Conservation (phyloP, 2,888 invertebrate genomes). For the Pteria penguin region DNA sequence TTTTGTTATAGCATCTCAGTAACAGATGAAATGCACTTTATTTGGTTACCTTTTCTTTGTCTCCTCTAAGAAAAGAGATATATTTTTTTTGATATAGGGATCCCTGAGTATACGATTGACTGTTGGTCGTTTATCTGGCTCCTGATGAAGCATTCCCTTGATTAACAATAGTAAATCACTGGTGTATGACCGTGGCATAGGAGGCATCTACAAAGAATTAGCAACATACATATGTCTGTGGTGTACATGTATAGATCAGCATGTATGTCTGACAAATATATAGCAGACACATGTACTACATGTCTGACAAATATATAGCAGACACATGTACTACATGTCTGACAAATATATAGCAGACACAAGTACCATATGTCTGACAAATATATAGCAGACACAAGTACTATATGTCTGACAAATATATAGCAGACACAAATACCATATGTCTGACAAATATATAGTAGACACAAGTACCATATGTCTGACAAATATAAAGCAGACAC, state of each 20-base stretch:
- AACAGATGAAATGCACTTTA: not conserved
- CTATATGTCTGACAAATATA: too few species aligned
- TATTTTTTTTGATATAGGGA: slow-evolving; percentile 80
- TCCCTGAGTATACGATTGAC: slow-evolving; percentile 79
- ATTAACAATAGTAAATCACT: slow-evolving; percentile 77
- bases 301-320: too few species aligned
- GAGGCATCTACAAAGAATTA: slow-evolving; percentile 76
- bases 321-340: too few species aligned
- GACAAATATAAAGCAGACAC: too few species aligned
- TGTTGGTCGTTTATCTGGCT: slow-evolving; percentile 79
- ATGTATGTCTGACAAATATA: not conserved
- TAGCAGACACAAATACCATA: too few species aligned
- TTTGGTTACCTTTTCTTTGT: slow-evolving; percentile 72
- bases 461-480: too few species aligned
- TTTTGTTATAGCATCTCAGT: too few species aligned
- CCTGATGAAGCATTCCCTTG: slow-evolving; percentile 79
- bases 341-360: too few species aligned
- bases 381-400: too few species aligned
- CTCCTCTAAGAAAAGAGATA: slow-evolving; percentile 80
- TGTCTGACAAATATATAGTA: too few species aligned
- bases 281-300: not conserved
- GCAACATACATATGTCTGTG: too few species aligned
- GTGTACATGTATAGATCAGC: not conserved
- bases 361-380: too few species aligned
- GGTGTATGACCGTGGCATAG: slow-evolving; percentile 80